Evolutionary conservation across 1,140 invertebrate species (phyloP).

Genomic region (Drosophila azteca): DNA sequence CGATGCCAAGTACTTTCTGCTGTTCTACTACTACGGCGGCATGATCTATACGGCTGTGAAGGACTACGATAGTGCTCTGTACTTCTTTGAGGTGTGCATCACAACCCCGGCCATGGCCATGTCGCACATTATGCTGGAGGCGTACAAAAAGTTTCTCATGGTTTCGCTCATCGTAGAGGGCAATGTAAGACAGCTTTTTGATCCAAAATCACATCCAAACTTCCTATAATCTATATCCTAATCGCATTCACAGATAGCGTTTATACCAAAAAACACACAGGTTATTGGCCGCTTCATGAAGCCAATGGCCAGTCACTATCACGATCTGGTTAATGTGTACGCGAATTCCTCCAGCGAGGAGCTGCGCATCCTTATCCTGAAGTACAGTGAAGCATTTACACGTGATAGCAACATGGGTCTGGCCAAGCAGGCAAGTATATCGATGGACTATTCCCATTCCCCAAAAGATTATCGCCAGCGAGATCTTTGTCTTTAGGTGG

Average conservation of each 20-base stretch:
- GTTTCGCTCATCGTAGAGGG: conserved; percentile 96
- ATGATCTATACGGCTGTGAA: conserved; percentile 98
- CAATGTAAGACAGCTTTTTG: conserved; percentile 86
- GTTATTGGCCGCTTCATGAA: conserved; percentile 95
- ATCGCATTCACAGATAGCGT: conserved; percentile 85
- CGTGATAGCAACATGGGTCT: conserved; percentile 93
- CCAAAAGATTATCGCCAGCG: background rate
- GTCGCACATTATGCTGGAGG: conserved; percentile 98
- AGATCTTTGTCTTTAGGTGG: conserved; percentile 86
- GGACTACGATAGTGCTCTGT: conserved; percentile 95
- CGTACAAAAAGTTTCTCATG: conserved; percentile 98
- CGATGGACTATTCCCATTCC: background rate
- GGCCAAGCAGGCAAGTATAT: conserved; percentile 87
- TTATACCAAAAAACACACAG: conserved; percentile 95
- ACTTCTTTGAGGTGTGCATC: conserved; percentile 97
- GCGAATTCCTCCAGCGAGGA: conserved; percentile 90
- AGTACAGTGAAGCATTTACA: conserved; percentile 92
- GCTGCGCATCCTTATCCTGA: conserved; percentile 88
- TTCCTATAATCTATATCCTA: background rate
- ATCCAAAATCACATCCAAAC: too few species aligned
- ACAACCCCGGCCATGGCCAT: conserved; percentile 96
- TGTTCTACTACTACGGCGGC: conserved; percentile 98
- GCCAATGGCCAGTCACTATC: conserved; percentile 95
- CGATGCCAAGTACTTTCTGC: conserved; percentile 95
- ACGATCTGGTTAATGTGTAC: conserved; percentile 94